Evolutionary conservation across 1,140 invertebrate species (phyloP).

Genomic region (Pectinophora gossypiella): DNA sequence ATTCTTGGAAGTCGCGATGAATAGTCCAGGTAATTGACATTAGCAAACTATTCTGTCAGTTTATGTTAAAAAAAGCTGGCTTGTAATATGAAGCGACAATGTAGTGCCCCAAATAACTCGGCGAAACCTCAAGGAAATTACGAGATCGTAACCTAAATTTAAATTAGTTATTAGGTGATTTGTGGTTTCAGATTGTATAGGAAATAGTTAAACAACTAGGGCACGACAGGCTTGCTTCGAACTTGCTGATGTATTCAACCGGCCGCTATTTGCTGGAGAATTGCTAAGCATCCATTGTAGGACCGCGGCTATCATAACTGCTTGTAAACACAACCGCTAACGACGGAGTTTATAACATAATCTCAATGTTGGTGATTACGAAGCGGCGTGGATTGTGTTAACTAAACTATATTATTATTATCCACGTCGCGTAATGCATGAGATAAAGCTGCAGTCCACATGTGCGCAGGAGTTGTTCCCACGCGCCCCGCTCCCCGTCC

Average conservation of each 20-base stretch:
- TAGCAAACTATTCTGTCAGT: not conserved
- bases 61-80: too few species aligned
- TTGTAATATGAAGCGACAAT: too few species aligned
- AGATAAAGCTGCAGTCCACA: constrained; percentile 69
- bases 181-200: too few species aligned
- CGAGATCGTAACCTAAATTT: too few species aligned
- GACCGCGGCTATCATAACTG: not conserved
- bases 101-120: too few species aligned
- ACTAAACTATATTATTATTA: constrained; percentile 64
- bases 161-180: too few species aligned
- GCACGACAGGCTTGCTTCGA: too few species aligned
- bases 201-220: too few species aligned
- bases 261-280: too few species aligned
- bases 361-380: constrained; percentile 46
- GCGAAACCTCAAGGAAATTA: too few species aligned
- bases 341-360: constrained; percentile 19
- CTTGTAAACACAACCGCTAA: constrained; percentile 11
- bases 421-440: constrained; percentile 48
- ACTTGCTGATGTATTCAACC: not conserved
- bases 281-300: not conserved
- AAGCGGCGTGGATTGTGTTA: constrained; percentile 48
- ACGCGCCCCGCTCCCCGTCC: constrained; percentile 39
- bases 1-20: not conserved
- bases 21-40: not conserved
- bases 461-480: constrained; percentile 57